Percentiles rank a stretch among this genome's conserved stretches.
phyloP scores from a whole-genome alignment of 2,888 invertebrate species.

The Morpho achilles region DNA sequence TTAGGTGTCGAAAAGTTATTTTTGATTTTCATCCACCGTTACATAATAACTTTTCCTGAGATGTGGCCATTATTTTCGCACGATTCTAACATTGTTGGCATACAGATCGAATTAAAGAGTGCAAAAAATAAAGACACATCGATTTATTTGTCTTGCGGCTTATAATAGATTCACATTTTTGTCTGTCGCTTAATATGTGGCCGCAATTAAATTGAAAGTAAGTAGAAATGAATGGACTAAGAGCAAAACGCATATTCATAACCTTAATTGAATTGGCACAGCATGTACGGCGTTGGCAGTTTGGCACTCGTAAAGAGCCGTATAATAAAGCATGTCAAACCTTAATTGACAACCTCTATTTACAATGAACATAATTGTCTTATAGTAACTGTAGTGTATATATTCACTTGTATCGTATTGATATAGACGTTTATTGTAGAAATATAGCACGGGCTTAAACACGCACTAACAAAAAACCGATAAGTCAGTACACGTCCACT shows the following conservation, averaged over 20 bases:
- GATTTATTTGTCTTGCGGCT: constrained; percentile 19
- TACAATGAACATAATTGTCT: too few relatives aligned
- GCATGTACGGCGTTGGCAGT: constrained; percentile 2
- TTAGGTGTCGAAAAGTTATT: constrained; percentile 12
- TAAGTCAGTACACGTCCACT: too few relatives aligned
- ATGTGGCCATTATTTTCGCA: constrained; percentile 20
- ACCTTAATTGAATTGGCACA: constrained; percentile 12
- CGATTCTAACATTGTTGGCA: constrained; percentile 29
- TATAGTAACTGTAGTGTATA: too few relatives aligned
- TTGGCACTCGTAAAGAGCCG: not conserved
- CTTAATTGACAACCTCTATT: constrained; percentile 3
- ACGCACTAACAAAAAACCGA: too few relatives aligned
- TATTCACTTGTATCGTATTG: too few relatives aligned
- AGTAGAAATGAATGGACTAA: constrained; percentile 6
- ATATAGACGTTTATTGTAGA: too few relatives aligned
- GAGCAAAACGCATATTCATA: constrained; percentile 4
- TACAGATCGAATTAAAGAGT: constrained; percentile 26
- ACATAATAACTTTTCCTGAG: constrained; percentile 22
- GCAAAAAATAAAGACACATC: constrained; percentile 14
- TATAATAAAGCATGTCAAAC: constrained; percentile 5
- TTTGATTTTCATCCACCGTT: constrained; percentile 17
- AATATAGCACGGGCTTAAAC: too few relatives aligned
- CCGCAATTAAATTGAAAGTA: constrained; percentile 6
- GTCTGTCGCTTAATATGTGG: not conserved
- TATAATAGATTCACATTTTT: constrained; percentile 4